Evolutionary conservation across 2,113 vertebrate species (phyloP).

Genomic region (Apodemus sylvaticus): DNA sequence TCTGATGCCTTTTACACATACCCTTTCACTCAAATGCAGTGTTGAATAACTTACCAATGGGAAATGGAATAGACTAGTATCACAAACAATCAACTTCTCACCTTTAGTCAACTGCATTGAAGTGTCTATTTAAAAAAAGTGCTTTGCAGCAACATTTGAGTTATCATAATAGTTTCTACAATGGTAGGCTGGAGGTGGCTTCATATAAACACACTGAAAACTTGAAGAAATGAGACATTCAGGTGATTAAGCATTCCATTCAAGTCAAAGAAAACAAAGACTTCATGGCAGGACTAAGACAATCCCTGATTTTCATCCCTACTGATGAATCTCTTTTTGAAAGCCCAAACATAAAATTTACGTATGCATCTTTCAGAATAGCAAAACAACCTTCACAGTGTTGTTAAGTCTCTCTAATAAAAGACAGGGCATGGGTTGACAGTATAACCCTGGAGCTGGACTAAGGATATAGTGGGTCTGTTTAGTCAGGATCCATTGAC

Average conservation of each 20-base stretch:
- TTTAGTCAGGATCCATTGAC: not conserved
- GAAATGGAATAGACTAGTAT: not conserved
- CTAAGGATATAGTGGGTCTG: not conserved
- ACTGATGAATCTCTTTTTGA: not conserved
- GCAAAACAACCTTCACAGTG: conserved; percentile 26
- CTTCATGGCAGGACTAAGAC: not conserved
- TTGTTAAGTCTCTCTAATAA: conserved; percentile 7
- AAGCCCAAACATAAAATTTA: conserved; percentile 28
- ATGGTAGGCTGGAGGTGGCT: not conserved
- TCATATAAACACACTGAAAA: not conserved
- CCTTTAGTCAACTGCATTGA: not conserved
- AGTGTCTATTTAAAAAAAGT: not conserved
- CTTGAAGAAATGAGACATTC: conserved; percentile 14
- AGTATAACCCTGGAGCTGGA: not conserved
- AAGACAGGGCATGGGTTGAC: not conserved
- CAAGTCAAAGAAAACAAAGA: conserved; percentile 32
- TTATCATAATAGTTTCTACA: not conserved
- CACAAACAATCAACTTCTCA: not conserved
- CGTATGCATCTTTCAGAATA: conserved; percentile 12
- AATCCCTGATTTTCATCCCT: not conserved
- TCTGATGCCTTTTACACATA: not conserved
- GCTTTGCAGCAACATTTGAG: not conserved
- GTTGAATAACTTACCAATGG: not conserved
- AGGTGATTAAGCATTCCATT: conserved; percentile 16
- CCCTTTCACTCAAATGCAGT: not conserved